Conservation (phyloP, 2,113 vertebrate species). For the Accipiter virgatus region DNA sequence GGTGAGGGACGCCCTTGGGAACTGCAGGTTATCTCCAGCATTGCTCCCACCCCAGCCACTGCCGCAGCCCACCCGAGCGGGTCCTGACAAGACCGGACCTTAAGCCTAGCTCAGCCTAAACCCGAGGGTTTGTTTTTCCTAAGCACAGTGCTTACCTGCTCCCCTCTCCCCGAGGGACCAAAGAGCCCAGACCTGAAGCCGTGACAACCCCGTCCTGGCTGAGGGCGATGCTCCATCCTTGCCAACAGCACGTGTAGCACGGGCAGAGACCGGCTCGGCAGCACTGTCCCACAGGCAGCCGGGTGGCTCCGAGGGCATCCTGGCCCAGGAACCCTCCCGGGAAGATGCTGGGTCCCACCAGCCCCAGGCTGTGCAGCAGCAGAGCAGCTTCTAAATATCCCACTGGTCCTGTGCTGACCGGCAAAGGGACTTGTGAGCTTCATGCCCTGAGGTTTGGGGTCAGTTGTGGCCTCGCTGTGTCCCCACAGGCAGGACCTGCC, state of each 20-base stretch:
- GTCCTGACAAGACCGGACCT: rapidly evolving
- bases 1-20: neutral
- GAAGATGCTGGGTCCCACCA: neutral
- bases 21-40: rapidly evolving
- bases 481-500: rapidly evolving
- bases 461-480: rapidly evolving
- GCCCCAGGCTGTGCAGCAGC: neutral
- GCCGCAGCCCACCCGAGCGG: rapidly evolving
- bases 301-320: neutral
- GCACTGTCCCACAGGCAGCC: neutral
- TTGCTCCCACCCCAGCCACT: rapidly evolving
- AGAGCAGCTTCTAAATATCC: neutral
- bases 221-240: too few relatives aligned
- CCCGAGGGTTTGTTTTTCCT: neutral
- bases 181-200: neutral
- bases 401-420: rapidly evolving
- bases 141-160: rapidly evolving
- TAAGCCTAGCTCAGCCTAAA: neutral
- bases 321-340: rapidly evolving
- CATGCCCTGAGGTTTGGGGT: rapidly evolving
- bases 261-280: neutral
- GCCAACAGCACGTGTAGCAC: rapidly evolving
- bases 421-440: neutral
- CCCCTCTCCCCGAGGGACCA: neutral
- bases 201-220: neutral